These are phyloP conservation scores for Morbakka virulenta DNA, from an alignment of 30 jellyfish, hydroid and myxozoan species.

Conservation along the genomic window DNA sequence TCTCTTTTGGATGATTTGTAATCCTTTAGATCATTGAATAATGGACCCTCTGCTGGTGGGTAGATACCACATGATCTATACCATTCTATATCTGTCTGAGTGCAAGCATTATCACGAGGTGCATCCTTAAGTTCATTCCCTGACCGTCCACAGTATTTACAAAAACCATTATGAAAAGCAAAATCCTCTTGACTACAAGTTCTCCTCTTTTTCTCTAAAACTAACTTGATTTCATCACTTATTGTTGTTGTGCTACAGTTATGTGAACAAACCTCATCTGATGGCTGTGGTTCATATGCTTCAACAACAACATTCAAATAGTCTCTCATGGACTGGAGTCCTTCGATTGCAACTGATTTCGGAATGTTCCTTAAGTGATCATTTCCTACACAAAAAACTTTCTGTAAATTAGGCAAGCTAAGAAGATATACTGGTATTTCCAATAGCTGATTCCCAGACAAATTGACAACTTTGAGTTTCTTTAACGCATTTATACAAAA, in stretches of 20 bases:
- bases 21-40: background rate
- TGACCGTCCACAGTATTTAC: background rate
- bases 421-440: constrained; percentile 38
- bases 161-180: background rate
- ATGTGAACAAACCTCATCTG: no score
- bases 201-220: background rate
- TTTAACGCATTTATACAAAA: constrained; percentile 25
- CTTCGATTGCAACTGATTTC: constrained; percentile 41
- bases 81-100: background rate
- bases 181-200: background rate
- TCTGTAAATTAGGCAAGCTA: constrained; percentile 43
- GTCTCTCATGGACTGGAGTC: constrained; percentile 53
- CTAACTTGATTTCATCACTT: background rate
- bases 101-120: background rate
- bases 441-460: constrained; percentile 42
- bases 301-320: constrained; percentile 41
- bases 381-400: constrained; percentile 55
- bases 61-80: background rate
- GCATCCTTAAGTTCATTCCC: background rate
- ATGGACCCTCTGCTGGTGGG: background rate
- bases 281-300: constrained; percentile 7
- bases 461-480: constrained; percentile 35
- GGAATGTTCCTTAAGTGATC: constrained; percentile 40
- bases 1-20: background rate
- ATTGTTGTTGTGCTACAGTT: no score